Conservation (phyloP, 2,797 vertebrate species). For the Rhinoraja longicauda region DNA sequence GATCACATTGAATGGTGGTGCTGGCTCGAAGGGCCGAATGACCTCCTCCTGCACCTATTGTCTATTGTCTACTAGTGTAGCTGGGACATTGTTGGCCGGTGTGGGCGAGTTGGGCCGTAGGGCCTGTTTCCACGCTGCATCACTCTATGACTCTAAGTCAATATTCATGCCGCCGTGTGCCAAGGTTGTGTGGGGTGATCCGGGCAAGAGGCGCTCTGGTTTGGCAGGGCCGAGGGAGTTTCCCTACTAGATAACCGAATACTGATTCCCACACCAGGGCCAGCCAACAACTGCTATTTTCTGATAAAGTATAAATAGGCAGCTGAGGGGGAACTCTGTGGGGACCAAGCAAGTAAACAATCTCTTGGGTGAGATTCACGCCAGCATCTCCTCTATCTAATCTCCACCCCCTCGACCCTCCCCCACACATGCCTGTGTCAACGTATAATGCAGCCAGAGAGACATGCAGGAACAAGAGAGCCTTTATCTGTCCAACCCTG, state of each 20-base stretch:
- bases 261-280: neutral
- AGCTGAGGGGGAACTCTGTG: slow-evolving; percentile 20
- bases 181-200: neutral
- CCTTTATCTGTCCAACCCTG: neutral
- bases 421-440: neutral
- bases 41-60: no score
- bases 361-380: slow-evolving; percentile 9
- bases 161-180: no score
- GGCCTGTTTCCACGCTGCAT: no score
- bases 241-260: slow-evolving; percentile 1
- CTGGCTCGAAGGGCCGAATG: no score
- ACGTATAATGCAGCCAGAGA: neutral
- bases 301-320: slow-evolving; percentile 29
- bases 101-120: no score
- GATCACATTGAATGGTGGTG: no score
- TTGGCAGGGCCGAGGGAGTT: neutral
- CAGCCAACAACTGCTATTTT: slow-evolving; percentile 33
- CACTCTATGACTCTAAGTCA: no score
- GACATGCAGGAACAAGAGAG: neutral
- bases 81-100: no score
- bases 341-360: slow-evolving; percentile 21
- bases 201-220: neutral
- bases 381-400: neutral
- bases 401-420: neutral
- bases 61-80: no score